Base-by-base conservation (phyloP, 2,888 invertebrate genomes). In the Himalopsyche japonica region DNA sequence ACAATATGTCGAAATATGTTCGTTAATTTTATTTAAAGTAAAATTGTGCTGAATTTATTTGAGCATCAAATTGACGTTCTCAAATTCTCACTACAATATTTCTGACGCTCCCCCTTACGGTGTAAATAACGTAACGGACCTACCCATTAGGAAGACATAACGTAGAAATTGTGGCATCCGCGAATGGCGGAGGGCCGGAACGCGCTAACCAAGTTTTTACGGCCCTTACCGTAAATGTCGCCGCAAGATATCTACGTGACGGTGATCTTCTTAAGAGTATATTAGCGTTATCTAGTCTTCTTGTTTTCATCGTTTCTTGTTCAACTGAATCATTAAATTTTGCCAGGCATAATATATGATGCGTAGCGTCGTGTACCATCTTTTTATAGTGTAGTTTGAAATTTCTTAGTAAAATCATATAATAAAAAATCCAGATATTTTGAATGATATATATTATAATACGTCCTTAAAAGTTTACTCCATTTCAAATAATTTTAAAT, bases 71-170 rank as follows among this genome's bases (percentile, higher is more conserved):
- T 15, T 15, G 15, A 15, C 43, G 15, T 43, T 43, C 3, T 43
- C 43, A 43, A 43, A 43, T 43, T 43, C 43, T 43, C 43, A 43
- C 43, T 43, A 15, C 43, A 43, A 43, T 43, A 43, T 43, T 43
- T 43, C 43, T 15, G 3, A 15, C 43, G n/a, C 79, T 82, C 83
- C 10, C 32, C 8, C 76, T 79, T 47, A 57, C 76, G 76, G 82
- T 84, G 83, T 82, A 81, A 84, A 83, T 85, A 85, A 80, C 82
- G 84, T 84, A 82, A 82, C 84, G 84, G 82, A 84, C 84, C 20
- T 83, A 76, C 27, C 83, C 84, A 84, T 86, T 82, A 86, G 80
- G 49, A 77, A 76, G 49, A 80, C 76, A 37, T 77, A 78, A 76
- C 37, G 81, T 78, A 82, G 79, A 49, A 82, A 85, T 82, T 82